A percentile compares a stretch with the other conserved stretches of the same genome.
Evolutionary conservation across 2,797 vertebrate species (phyloP).

Genomic region (Ciconia nigra): DNA sequence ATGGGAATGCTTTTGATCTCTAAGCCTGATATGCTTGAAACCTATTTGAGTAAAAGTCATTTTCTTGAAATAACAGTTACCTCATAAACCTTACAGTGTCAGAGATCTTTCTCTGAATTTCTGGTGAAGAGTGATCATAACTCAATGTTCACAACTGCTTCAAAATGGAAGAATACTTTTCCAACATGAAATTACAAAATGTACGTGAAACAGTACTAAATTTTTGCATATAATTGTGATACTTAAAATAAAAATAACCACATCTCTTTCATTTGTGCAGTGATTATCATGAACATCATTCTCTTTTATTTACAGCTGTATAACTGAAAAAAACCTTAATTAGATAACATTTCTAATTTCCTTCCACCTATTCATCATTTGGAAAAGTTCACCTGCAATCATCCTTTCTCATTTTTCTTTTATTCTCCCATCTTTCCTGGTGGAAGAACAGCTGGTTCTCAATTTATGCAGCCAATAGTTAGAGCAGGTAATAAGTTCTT

Average conservation of each 20-base stretch:
- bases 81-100: background rate
- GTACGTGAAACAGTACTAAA: accelerated
- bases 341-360: background rate
- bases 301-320: background rate
- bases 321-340: background rate
- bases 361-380: background rate
- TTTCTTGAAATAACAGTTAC: background rate
- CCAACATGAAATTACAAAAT: background rate
- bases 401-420: background rate
- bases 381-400: background rate
- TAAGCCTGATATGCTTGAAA: background rate
- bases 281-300: background rate
- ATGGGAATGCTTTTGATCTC: background rate
- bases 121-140: background rate
- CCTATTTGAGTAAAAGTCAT: background rate
- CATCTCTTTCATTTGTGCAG: background rate
- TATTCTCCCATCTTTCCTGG: background rate
- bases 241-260: background rate
- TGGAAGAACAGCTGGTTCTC: background rate
- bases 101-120: background rate
- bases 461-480: background rate
- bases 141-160: background rate
- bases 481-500: background rate
- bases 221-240: background rate
- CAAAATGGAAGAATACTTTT: background rate